These are phyloP conservation scores for Glandiceps talaboti DNA, from an alignment of 53 echinoderm and acorn worm species.

Conservation along the genomic window DNA sequence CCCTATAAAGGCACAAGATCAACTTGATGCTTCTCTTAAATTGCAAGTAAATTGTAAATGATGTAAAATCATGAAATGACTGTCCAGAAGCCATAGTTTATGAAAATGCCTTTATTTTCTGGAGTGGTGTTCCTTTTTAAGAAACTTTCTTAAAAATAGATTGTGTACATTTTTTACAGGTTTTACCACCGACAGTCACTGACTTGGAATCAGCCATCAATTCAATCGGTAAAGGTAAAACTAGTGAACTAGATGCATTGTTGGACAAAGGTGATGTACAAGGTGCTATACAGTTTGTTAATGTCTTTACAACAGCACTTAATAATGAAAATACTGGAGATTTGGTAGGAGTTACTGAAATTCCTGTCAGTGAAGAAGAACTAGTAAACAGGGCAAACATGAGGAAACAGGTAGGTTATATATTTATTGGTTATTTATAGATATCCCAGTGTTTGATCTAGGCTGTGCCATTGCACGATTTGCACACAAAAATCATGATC, in stretches of 20 bases:
- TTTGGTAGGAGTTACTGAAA: not conserved
- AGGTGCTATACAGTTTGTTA: slow-evolving; percentile 36
- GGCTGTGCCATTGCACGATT: too few species aligned
- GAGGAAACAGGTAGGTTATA: not conserved
- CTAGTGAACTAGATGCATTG: slow-evolving; percentile 27
- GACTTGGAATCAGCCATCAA: slow-evolving; percentile 20
- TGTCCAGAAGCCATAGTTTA: too few species aligned
- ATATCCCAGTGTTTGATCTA: too few species aligned
- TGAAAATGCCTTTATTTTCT: too few species aligned
- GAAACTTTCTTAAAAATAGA: not conserved
- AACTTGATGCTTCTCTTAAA: too few species aligned
- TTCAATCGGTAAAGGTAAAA: slow-evolving; percentile 18
- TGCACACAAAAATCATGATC: too few species aligned
- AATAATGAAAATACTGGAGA: slow-evolving; percentile 23
- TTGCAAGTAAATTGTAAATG: too few species aligned
- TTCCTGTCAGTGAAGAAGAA: not conserved
- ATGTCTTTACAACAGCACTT: slow-evolving; percentile 30
- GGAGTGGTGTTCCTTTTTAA: too few species aligned
- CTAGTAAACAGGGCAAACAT: not conserved
- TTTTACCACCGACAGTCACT: slow-evolving; percentile 25
- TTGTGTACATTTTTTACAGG: slow-evolving; percentile 19
- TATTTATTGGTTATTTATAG: too few species aligned
- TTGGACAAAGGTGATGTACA: slow-evolving; percentile 52
- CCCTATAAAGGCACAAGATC: too few species aligned
- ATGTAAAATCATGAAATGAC: too few species aligned